Base-by-base conservation (phyloP, 1,140 invertebrate genomes). In the Zaprionus inermis region DNA sequence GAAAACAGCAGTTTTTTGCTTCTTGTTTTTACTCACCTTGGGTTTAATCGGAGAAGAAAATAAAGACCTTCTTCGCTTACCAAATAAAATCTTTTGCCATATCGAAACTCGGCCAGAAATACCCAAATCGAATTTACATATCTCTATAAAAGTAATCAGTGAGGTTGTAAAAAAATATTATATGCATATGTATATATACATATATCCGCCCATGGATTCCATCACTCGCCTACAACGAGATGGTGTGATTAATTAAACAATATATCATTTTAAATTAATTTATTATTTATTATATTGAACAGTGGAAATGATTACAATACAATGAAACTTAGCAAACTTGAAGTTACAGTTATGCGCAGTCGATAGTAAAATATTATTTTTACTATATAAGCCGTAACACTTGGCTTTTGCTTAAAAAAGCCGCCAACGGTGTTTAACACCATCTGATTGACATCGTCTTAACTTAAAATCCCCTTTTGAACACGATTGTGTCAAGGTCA, bases 1-100 rank as follows among this genome's bases (percentile, higher is more conserved):
- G 90, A 51, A 91, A 91, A 32, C 90, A 91, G 51, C 90, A 91
- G 56, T 91, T 91, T 46, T 91, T 91, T 24, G 90, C 90, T 1
- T 91, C 90, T 6, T 91, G 90, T 51, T 91, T 91, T 22, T 91
- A 91, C 44, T 91, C 90, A n/a, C 90, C 90, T 16, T 91, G 90
- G 90, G 90, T 90, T 10, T 91, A 85, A 70, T 16, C 24, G 54
- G 7, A 9, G 41, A 11, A 56, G 11, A 28, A 51, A 22, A 32
- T 12, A 5, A 20, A 41, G 28, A 55, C 3, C n/a, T 49, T 28
- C 24, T 10, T 49, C 16, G 56, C 44, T 41, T 65, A 57, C 51
- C 22, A 16, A 66, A 11, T 44, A 49, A 64, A 6, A 52, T 7
- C 11, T 36, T 56, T 18, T 58, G n/a, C 68, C 64, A 67, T 72